phyloP scores from a whole-genome alignment of 2,113 vertebrate species.

The Tyto alba region DNA sequence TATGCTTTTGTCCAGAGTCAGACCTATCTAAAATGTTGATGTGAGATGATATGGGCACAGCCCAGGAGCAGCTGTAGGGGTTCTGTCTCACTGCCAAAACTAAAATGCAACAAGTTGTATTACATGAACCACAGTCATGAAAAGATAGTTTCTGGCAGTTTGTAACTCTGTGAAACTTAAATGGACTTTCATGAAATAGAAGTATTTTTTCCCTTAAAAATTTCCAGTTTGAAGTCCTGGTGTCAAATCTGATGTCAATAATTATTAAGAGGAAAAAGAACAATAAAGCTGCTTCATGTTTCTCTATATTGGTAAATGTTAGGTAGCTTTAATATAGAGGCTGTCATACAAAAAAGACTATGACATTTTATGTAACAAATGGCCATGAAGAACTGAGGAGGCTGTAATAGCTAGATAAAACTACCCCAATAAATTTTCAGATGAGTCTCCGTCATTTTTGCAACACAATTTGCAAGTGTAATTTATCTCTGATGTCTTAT shows the following conservation, averaged over 20 bases:
- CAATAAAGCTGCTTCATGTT: background rate
- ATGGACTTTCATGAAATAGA: background rate
- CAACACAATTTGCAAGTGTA: background rate
- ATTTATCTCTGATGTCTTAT: background rate
- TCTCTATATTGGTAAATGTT: background rate
- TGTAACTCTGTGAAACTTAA: background rate
- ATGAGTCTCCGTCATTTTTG: background rate
- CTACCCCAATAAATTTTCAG: background rate
- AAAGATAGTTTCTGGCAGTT: background rate
- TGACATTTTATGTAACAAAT: background rate
- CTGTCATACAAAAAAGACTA: background rate
- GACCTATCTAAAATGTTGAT: background rate
- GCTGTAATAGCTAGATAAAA: background rate
- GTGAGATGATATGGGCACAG: background rate
- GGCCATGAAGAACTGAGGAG: background rate
- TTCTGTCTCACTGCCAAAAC: background rate
- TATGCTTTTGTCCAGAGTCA: background rate
- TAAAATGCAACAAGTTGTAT: background rate
- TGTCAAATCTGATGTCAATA: background rate
- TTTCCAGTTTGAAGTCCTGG: background rate
- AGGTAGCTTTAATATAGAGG: background rate
- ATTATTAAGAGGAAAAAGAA: background rate
- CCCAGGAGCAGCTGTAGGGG: background rate
- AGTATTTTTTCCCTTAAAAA: background rate
- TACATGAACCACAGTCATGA: background rate